Evolutionary conservation across 2,797 vertebrate genomes (phyloP).

Genomic region (Sebastes steindachneri): DNA sequence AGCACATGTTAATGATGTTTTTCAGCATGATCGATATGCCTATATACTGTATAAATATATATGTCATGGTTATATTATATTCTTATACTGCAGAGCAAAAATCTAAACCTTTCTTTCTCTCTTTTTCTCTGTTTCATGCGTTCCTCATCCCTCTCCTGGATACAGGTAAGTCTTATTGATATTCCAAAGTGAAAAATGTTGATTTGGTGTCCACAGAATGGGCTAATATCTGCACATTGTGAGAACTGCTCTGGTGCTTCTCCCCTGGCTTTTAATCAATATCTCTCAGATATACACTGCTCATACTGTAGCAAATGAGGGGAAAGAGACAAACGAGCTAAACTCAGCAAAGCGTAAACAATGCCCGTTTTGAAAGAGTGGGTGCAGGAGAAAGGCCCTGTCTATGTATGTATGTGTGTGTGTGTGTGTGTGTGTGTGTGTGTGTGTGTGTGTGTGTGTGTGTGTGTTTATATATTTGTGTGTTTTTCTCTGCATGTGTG

Average conservation of each 20-base stretch:
- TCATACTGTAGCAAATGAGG: constrained; percentile 60
- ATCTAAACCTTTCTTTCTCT: constrained; percentile 16
- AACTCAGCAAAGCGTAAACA: constrained; percentile 71
- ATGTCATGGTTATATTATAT: neutral
- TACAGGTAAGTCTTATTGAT: constrained; percentile 61
- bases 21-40: constrained; percentile 10
- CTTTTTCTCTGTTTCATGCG: constrained; percentile 40
- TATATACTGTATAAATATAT: neutral
- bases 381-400: constrained; percentile 44
- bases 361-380: constrained; percentile 61
- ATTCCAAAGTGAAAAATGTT: constrained; percentile 44
- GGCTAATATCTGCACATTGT: constrained; percentile 47
- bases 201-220: constrained; percentile 35
- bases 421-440: constrained; percentile 7
- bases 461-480: constrained; percentile 5
- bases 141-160: constrained; percentile 9
- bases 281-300: constrained; percentile 56
- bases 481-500: constrained; percentile 2
- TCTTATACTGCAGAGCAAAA: neutral
- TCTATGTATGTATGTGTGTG: constrained; percentile 13
- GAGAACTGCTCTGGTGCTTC: constrained; percentile 42
- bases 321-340: constrained; percentile 66
- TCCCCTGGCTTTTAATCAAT: constrained; percentile 64
- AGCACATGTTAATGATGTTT: neutral
- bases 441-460: neutral